phyloP scores from a whole-genome alignment of 1,140 invertebrate species.

The Littorina saxatilis region DNA sequence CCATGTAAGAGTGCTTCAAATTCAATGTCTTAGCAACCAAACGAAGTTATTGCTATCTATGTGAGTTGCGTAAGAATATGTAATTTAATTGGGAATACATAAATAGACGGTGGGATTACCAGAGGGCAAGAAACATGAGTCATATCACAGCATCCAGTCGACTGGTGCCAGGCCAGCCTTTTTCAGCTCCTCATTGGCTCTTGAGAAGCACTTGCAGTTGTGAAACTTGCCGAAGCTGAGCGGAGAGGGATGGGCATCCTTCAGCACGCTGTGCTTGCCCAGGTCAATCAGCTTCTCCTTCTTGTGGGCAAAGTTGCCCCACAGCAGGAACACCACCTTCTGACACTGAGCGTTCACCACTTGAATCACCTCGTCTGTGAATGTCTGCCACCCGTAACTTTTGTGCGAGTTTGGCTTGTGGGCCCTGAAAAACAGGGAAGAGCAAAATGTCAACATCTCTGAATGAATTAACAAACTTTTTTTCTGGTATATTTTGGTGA shows the following conservation, averaged over 20 bases:
- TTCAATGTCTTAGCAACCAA: no score
- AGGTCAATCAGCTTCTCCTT: slow-evolving; percentile 80
- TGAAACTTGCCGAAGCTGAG: slow-evolving; percentile 80
- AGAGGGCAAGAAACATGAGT: no score
- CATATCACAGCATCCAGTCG: background rate
- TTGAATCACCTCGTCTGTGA: slow-evolving; percentile 81
- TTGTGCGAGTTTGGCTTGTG: slow-evolving; percentile 81
- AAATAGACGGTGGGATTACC: no score
- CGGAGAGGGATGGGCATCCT: slow-evolving; percentile 82
- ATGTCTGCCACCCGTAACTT: slow-evolving; percentile 80
- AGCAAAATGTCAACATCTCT: no score
- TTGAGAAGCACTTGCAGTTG: slow-evolving; percentile 81
- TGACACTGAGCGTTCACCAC: slow-evolving; percentile 65
- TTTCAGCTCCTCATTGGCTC: slow-evolving; percentile 78
- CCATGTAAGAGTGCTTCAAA: no score
- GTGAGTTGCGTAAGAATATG: no score
- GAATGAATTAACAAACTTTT: no score
- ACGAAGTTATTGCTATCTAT: no score
- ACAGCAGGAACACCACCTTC: slow-evolving; percentile 82
- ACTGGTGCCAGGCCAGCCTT: slow-evolving; percentile 63
- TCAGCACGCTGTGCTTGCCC: slow-evolving; percentile 79
- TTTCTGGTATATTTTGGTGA: no score
- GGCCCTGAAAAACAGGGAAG: slow-evolving; percentile 65
- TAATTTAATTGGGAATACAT: no score
- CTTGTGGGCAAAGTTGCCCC: slow-evolving; percentile 83